Percentiles rank a stretch among this genome's conserved stretches.
These are phyloP conservation scores for Noctua fimbriata DNA, from an alignment of 2,888 invertebrate genomes.

Conservation along the genomic window DNA sequence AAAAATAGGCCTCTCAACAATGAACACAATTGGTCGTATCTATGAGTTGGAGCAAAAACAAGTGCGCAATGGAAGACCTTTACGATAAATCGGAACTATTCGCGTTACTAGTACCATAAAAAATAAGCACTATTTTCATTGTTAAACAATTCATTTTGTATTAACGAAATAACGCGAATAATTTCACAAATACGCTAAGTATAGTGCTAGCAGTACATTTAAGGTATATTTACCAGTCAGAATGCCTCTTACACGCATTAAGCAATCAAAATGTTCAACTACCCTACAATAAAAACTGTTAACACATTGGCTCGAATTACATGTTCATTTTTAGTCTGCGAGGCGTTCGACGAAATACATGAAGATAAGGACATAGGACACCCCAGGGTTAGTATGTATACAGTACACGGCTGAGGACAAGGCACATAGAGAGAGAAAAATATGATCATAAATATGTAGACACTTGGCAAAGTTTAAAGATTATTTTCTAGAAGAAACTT, in stretches of 20 bases:
- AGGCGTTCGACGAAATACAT: conserved; percentile 26
- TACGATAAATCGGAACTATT: not conserved
- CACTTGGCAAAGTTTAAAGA: not conserved
- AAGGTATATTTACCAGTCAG: not conserved
- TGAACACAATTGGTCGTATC: conserved; percentile 52
- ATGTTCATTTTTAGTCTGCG: conserved; percentile 17
- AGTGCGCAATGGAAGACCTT: conserved; percentile 36
- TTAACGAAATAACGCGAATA: not conserved
- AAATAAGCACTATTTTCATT: not conserved
- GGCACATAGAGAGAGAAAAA: not conserved
- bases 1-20: conserved; percentile 16
- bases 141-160: not conserved
- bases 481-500: not conserved
- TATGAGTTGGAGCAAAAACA: conserved; percentile 16
- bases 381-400: conserved; percentile 45
- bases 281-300: conserved; percentile 9
- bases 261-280: conserved; percentile 9
- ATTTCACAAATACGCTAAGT: not conserved
- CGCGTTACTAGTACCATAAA: not conserved
- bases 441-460: not conserved
- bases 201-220: not conserved
- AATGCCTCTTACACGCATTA: not conserved
- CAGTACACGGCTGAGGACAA: conserved; percentile 30
- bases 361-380: conserved; percentile 43
- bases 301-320: conserved; percentile 30